Percentiles rank a stretch among this genome's conserved stretches.
Evolutionary conservation across 2,113 vertebrate species (phyloP).

Genomic region (Periophthalmus modestus): DNA sequence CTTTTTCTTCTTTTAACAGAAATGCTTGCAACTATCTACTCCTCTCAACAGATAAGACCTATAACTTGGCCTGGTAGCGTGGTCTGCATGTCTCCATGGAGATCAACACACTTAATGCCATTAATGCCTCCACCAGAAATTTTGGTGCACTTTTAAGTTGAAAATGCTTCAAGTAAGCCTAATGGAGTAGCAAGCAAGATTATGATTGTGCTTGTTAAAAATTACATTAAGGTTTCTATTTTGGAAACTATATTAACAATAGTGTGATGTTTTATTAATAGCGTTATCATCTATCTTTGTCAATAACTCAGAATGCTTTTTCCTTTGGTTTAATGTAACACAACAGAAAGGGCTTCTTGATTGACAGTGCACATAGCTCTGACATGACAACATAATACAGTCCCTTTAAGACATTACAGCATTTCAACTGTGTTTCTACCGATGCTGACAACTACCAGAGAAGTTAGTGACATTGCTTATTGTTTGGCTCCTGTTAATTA

Average conservation of each 20-base stretch:
- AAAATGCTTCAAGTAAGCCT: too few species aligned
- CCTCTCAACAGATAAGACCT: too few species aligned
- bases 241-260: not conserved
- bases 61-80: too few species aligned
- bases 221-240: too few species aligned
- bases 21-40: too few species aligned
- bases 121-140: too few species aligned
- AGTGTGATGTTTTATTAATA: not conserved
- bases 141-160: too few species aligned
- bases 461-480: conserved; percentile 36
- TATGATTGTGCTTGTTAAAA: too few species aligned
- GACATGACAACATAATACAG: not conserved
- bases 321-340: not conserved
- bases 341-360: not conserved
- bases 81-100: too few species aligned
- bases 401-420: conserved; percentile 2
- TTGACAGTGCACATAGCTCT: not conserved
- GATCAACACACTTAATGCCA: too few species aligned
- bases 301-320: not conserved
- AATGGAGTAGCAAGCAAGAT: too few species aligned
- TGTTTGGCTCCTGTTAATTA: conserved; percentile 64
- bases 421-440: conserved; percentile 11
- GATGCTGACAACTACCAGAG: conserved; percentile 31
- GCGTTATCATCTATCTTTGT: not conserved
- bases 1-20: too few species aligned